Conservation (phyloP, 2,797 vertebrate species). For the Myotis findleyi region DNA sequence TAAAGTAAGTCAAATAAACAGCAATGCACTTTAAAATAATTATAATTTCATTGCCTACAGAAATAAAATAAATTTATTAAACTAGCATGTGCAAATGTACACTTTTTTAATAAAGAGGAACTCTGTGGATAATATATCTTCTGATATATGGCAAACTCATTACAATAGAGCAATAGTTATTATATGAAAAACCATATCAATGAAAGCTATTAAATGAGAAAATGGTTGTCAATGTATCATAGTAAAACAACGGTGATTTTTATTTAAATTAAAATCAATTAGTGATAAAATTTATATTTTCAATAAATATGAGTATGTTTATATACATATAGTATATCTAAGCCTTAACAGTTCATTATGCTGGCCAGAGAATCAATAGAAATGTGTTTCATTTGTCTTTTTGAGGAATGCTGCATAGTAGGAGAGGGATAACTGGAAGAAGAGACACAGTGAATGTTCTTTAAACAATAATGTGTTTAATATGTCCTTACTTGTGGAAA, state of each 20-base stretch:
- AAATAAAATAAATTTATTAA: conserved; percentile 76
- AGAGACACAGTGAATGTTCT: neutral
- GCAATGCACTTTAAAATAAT: conserved; percentile 52
- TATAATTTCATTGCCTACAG: conserved; percentile 54
- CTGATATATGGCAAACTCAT: conserved; percentile 80
- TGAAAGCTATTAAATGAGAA: conserved; percentile 85
- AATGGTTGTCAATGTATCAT: conserved; percentile 74
- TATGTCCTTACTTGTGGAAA: neutral
- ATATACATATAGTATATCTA: conserved; percentile 25
- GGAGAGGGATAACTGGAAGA: neutral
- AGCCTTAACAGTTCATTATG: neutral
- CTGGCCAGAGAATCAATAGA: neutral
- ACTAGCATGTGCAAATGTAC: conserved; percentile 49
- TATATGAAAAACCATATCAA: conserved; percentile 77
- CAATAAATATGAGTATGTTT: neutral
- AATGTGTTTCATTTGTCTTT: neutral
- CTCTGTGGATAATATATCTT: conserved; percentile 77
- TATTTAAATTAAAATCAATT: conserved; percentile 76
- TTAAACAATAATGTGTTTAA: neutral
- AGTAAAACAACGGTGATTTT: conserved; percentile 78
- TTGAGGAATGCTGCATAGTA: neutral
- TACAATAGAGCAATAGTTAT: conserved; percentile 81
- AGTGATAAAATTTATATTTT: conserved; percentile 70
- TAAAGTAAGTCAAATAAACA: conserved; percentile 42
- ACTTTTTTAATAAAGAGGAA: conserved; percentile 63